Base-by-base conservation (phyloP, 2,797 vertebrate species). In the Lacerta viridis region DNA sequence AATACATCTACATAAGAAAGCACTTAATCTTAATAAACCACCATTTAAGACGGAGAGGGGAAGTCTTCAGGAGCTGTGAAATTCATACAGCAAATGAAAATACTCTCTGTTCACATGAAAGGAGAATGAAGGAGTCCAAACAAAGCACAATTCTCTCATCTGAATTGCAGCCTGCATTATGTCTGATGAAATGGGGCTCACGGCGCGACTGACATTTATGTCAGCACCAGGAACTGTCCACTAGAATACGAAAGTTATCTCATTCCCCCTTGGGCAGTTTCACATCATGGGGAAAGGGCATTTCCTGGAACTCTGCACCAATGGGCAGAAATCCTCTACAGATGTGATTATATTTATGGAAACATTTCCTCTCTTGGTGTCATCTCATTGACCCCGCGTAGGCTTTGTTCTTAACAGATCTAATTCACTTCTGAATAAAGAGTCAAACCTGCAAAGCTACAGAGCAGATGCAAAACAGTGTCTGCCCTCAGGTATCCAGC, bases 11-110 rank as follows among this genome's bases (percentile, higher is more conserved):
- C 92, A 95, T 95, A 96, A 97, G 96, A 96, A 97, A 96, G 95
- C 92, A 95, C 93, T 97, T 96, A 93, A 97, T 97, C 95, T 97
- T 96, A 96, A 96, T 97, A 95, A 96, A 94, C 92, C 90, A 93
- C 93, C 92, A 93, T 95, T 97, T 95, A 96, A 91, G 92, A 95
- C 92, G 94, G 95, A 95, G 88, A 95, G 90, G 90, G 89, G 90
- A 82, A 95, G 93, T 93, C 92, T 95, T 90, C 90, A 92, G 93
- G 74, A 93, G 92, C 91, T 94, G 87, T 92, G 93, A 96, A 96
- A 95, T 96, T 82, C 69, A 96, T 55, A 72, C 85, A 96, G 94
- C 94, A 96, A 95, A 96, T 97, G 94, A 96, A 96, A 96, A 95
- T 93, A 93, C 85, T 96, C 93, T 91, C 95, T 77, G 80, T 94